A percentile compares a stretch with the other conserved stretches of the same genome.
Conservation (phyloP, 2,797 vertebrate species). For the Nannoperca australis region DNA sequence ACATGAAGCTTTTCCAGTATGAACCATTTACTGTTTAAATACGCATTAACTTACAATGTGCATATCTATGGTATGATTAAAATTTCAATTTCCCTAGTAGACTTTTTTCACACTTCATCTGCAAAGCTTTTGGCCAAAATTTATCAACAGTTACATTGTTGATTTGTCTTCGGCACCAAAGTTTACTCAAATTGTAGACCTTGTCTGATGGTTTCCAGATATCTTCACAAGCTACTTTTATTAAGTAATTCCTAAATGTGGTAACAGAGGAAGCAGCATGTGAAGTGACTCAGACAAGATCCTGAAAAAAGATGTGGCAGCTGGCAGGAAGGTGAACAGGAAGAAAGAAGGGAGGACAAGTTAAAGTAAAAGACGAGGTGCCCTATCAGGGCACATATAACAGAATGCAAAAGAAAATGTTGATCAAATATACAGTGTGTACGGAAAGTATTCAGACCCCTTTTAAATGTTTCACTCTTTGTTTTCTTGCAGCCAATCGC, state of each 20-base stretch:
- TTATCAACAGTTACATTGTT: background rate
- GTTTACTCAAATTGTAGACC: background rate
- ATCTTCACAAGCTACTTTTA: background rate
- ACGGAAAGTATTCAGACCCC: too few relatives aligned
- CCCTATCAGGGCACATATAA: background rate
- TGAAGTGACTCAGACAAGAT: constrained; percentile 37
- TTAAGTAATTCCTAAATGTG: constrained; percentile 11
- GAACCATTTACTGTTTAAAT: background rate
- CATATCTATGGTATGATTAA: background rate
- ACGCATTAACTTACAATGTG: background rate
- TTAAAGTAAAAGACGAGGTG: constrained; percentile 47
- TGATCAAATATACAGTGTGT: background rate
- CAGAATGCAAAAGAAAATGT: background rate
- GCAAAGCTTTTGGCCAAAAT: background rate
- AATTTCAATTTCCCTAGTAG: background rate
- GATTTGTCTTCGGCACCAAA: background rate
- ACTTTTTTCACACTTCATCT: background rate
- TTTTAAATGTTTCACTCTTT: too few relatives aligned
- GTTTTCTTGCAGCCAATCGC: too few relatives aligned
- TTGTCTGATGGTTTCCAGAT: background rate
- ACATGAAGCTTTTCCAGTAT: background rate
- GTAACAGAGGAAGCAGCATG: constrained; percentile 45
- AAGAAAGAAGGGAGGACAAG: background rate
- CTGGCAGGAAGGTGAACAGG: constrained; percentile 20
- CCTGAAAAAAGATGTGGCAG: constrained; percentile 31